A percentile compares a stretch with the other conserved stretches of the same genome.
phyloP scores from a whole-genome alignment of 2,113 vertebrate species.

The Larimichthys polyactis region DNA sequence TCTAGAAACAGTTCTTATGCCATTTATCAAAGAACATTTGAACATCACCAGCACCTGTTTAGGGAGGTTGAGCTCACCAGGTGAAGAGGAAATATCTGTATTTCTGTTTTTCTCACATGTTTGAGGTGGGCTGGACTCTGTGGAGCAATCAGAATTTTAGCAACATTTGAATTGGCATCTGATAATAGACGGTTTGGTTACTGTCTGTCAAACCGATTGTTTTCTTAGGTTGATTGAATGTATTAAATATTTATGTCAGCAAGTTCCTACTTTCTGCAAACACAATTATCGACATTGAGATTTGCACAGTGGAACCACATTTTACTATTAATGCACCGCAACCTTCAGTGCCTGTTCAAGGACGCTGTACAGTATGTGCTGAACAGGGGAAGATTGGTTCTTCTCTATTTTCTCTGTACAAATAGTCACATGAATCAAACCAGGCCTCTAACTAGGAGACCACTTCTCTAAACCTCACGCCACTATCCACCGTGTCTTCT shows the following conservation, averaged over 20 bases:
- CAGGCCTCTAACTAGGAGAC: background rate
- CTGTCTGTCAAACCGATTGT: background rate
- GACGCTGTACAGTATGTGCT: background rate
- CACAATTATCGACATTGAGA: background rate
- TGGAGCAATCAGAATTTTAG: background rate
- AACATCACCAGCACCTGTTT: background rate
- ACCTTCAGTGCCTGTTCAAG: background rate
- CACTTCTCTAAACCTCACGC: slow-evolving; percentile 28
- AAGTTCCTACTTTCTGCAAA: slow-evolving; percentile 7
- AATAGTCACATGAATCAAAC: slow-evolving; percentile 34
- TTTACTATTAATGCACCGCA: background rate
- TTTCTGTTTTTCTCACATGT: background rate
- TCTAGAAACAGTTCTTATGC: background rate
- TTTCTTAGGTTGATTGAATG: background rate
- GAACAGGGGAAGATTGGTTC: slow-evolving; percentile 23
- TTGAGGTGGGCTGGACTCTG: background rate
- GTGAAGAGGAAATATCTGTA: background rate
- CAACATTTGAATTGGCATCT: background rate
- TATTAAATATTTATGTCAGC: slow-evolving; percentile 14
- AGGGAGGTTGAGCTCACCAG: background rate
- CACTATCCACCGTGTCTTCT: background rate
- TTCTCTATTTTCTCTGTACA: slow-evolving; percentile 15
- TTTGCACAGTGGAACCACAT: slow-evolving; percentile 7
- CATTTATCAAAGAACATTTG: background rate
- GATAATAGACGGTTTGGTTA: background rate